phyloP scores from a whole-genome alignment of 2,888 invertebrate species.

The Gandaritis pyraliata region DNA sequence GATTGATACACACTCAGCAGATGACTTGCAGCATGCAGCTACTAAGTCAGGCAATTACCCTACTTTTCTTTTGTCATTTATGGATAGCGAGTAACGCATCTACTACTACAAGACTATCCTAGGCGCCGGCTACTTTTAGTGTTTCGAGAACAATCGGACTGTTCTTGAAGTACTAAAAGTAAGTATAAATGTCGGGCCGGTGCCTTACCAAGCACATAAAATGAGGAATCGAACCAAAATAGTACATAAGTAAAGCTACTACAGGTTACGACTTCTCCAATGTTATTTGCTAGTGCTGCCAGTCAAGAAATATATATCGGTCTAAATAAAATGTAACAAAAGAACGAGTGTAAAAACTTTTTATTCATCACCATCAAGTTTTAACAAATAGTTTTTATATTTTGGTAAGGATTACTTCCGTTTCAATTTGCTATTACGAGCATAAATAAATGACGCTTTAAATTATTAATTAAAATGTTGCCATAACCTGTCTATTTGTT shows the following conservation, averaged over 20 bases:
- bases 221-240: conserved; percentile 47
- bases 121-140: too few species aligned
- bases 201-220: conserved; percentile 55
- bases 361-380: too few species aligned
- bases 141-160: conserved; percentile 24
- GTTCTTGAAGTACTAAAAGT: conserved; percentile 50
- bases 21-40: too few species aligned
- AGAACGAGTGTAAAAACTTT: too few species aligned
- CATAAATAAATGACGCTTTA: not conserved
- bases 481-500: not conserved
- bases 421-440: not conserved
- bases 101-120: too few species aligned
- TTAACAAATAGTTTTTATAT: not conserved
- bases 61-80: too few species aligned
- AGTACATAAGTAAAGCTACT: conserved; percentile 19
- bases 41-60: too few species aligned
- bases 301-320: too few species aligned
- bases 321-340: too few species aligned
- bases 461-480: not conserved
- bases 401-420: not conserved
- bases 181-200: conserved; percentile 55
- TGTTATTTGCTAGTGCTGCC: conserved; percentile 10
- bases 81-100: too few species aligned
- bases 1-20: too few species aligned
- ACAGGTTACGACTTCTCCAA: conserved; percentile 25